Conservation (phyloP, 2,113 vertebrate genomes). For the Corythornis madagascariensis region DNA sequence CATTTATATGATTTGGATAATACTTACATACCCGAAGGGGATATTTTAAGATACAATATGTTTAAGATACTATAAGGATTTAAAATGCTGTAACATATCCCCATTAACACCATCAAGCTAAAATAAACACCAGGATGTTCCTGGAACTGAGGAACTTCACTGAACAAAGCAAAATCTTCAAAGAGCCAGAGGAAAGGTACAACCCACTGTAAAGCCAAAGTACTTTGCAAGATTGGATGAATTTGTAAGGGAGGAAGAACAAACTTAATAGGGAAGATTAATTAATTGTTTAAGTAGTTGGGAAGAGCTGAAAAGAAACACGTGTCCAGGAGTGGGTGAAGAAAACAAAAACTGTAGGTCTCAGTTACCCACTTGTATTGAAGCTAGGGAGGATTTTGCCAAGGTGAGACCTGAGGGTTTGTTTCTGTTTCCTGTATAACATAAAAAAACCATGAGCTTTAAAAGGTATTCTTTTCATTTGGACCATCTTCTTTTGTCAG, state of each 20-base stretch:
- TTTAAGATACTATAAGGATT: slow-evolving; percentile 45
- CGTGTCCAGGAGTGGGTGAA: background rate
- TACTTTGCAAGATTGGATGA: background rate
- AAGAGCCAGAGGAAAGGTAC: background rate
- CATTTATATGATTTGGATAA: slow-evolving; percentile 29
- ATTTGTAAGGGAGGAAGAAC: slow-evolving; percentile 25
- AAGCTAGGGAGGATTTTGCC: background rate
- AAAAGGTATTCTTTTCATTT: background rate
- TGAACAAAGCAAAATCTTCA: slow-evolving; percentile 39
- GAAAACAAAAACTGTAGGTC: background rate
- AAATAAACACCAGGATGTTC: slow-evolving; percentile 9
- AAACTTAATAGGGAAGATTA: slow-evolving; percentile 11
- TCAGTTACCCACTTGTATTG: background rate
- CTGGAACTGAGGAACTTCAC: background rate
- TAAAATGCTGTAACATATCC: slow-evolving; percentile 9
- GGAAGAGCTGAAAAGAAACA: background rate
- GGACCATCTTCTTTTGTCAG: background rate
- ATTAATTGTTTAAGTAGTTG: background rate
- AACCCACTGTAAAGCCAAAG: background rate
- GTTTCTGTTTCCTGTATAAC: background rate
- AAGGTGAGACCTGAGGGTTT: background rate
- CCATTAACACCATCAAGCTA: background rate
- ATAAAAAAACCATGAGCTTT: background rate
- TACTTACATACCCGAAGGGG: slow-evolving; percentile 1
- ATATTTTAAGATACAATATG: slow-evolving; percentile 43